Evolutionary conservation across 1,140 invertebrate genomes (phyloP).

Genomic region (Papilio polyxenes): DNA sequence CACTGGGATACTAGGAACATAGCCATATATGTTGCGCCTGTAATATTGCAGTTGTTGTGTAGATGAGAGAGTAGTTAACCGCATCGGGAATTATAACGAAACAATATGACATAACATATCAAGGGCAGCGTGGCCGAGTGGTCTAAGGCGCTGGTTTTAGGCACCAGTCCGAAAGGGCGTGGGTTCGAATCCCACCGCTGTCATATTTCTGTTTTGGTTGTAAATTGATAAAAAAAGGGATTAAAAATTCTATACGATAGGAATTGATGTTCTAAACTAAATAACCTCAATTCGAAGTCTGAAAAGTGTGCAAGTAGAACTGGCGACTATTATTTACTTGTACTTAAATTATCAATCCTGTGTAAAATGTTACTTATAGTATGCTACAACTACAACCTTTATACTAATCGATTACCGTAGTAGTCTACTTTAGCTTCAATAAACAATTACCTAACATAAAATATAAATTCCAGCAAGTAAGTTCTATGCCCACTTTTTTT

Average conservation of each 20-base stretch:
- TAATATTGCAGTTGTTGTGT: neutral
- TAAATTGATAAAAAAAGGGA: neutral
- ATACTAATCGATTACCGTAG: too few species aligned
- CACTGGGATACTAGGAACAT: neutral
- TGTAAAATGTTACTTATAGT: too few species aligned
- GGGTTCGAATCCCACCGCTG: conserved; percentile 38
- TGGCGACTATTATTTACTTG: too few species aligned
- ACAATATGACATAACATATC: neutral
- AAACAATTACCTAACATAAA: neutral
- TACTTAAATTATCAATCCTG: too few species aligned
- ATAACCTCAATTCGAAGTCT: too few species aligned
- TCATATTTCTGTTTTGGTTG: neutral
- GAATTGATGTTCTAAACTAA: neutral
- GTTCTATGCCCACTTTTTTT: neutral
- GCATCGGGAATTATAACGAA: neutral
- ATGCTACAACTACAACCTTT: too few species aligned
- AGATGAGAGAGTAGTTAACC: neutral
- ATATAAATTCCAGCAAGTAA: neutral
- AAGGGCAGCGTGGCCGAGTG: conserved; percentile 35
- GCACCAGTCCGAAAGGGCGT: conserved; percentile 38
- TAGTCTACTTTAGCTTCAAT: too few species aligned
- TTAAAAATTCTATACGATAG: neutral
- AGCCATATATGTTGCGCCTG: neutral
- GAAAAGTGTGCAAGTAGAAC: too few species aligned
- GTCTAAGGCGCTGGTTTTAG: conserved; percentile 39